Base-by-base conservation (phyloP, 2,888 invertebrate genomes). In the Lysandra bellargus region DNA sequence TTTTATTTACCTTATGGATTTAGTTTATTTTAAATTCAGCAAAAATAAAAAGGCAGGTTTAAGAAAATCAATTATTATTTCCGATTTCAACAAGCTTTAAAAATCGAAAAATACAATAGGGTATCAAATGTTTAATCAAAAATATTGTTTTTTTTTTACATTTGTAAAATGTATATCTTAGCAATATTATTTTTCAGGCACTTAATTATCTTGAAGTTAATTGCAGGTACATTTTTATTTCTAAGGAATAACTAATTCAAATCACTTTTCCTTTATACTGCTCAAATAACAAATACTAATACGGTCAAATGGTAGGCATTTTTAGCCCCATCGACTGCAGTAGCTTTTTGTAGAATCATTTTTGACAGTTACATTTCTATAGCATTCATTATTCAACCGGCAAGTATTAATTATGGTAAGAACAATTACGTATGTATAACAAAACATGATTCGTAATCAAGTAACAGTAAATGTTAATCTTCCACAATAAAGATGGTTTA, bases 101-200 rank as follows among this genome's bases (percentile, higher is more conserved):
- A 17, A 61, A 61, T 64, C 30, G 64, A 64, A 64, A 64, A 64
- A 64, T 30, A 64, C 64, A 23, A n/a, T 61, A 61, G 64, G 30
- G 30, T 12, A 23, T 64, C 9, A 30, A 30, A 30, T 30, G 30
- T 64, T 64, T 1, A 23, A 64, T 64, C 61, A 64, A 64, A 30
- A 64, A 64, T 64, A 30, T 64, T 64, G 64, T 17, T 57, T 64
- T 9, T 61, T 61, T 64, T 64, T 30, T 9, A 64, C 30, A 64
- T 30, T 64, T 61, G n/a, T 61, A 61, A 61, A 61, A 61, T 57
- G 57, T 57, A 17, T 57, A 57, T 61, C 61, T 61, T 69, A 33
- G 2, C 9, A 49, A 49, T 49, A 49, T 49, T 49, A 49, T 57
- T 57, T 57, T 57, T 57, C 57, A 57, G 57, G 57, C 17, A 17